These are phyloP conservation scores for Phaonia tiefii DNA, from an alignment of 2,888 invertebrate genomes.

Conservation along the genomic window DNA sequence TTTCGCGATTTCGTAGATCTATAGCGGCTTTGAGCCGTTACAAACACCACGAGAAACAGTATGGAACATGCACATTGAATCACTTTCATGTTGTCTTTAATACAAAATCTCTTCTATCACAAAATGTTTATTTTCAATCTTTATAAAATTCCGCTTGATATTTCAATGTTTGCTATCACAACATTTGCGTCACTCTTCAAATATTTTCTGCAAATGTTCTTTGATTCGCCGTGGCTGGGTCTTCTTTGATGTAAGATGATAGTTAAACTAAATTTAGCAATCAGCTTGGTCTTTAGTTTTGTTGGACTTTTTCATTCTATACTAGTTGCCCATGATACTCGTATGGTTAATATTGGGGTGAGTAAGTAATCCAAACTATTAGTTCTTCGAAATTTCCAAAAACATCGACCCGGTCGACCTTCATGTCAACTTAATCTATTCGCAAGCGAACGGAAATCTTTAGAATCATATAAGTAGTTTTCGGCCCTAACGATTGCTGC, in stretches of 20 bases:
- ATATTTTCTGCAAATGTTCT: too few relatives aligned
- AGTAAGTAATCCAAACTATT: conserved; percentile 19
- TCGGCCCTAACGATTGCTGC: neutral
- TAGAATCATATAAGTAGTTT: neutral
- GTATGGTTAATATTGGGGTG: neutral
- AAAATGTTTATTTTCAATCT: neutral
- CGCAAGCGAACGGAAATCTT: conserved; percentile 24
- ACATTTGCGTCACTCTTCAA: too few relatives aligned
- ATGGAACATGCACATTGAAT: neutral
- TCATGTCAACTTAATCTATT: conserved; percentile 48
- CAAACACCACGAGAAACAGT: neutral
- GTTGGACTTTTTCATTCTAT: conserved; percentile 8
- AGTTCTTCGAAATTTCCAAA: conserved; percentile 45
- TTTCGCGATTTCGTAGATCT: conserved; percentile 2
- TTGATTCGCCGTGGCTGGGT: too few relatives aligned
- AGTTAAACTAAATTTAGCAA: conserved; percentile 40
- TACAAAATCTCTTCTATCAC: neutral
- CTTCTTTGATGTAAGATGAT: conserved; percentile 1
- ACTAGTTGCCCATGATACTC: neutral
- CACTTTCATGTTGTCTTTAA: conserved; percentile 34
- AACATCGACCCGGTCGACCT: conserved; percentile 53
- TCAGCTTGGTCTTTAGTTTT: too few relatives aligned
- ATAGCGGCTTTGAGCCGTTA: conserved; percentile 44
- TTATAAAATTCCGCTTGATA: too few relatives aligned
- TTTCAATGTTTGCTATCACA: too few relatives aligned